Evolutionary conservation across 2,113 vertebrate species (phyloP), one percentile per base, ranked within the genome.

Genomic region (Oenanthe oenanthe): DNA sequence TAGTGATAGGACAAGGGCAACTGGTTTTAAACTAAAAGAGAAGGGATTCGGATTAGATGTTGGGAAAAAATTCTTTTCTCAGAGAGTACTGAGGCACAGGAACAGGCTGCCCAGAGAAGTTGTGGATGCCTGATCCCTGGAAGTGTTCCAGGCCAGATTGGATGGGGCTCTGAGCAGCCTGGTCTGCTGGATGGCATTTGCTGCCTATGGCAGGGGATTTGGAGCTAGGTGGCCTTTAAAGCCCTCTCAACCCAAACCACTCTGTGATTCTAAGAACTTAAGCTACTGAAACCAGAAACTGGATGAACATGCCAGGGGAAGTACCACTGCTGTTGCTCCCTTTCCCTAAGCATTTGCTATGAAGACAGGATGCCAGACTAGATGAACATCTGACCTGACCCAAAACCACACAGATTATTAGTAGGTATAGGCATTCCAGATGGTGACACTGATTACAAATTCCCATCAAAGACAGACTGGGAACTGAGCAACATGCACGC

Each of bases 131-230:
- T 42, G 62, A 43, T 51, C 21, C 11, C 21, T 65, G 50, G 25
- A 79, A 48, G 10, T 16, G 16, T 25, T 48, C 34, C 25, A 19
- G 12, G 42, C 12, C 24, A 57, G 51, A 32, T 4, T 48, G 24
- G 18, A 40, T 24, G 19, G 12, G 29, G 13, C 19, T 47, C 10
- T 56, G 34, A 65, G 42, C 14, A 65, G n/a, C 18, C 40, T 15
- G n/a, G n/a, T 40, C 42, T 53, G 28, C 13, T 65, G n/a, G 50
- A 63, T 0, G 1, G 14, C 8, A 22, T 7, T n/a, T 13, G 11
- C 14, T 32, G 11, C 8, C 50, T 38, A 4, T 28, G 34, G 29
- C n/a, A 65, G 17, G 24, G 15, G 22, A 17, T 36, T 48, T 57
- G 15, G 29, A 74, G 18, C 29, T 48, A n/a, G n/a, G 9, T 40